A percentile compares a stretch with the other conserved stretches of the same genome.
These are phyloP conservation scores for Sterrhoptilus dennistouni DNA, from an alignment of 2,113 vertebrate species.

Conservation along the genomic window DNA sequence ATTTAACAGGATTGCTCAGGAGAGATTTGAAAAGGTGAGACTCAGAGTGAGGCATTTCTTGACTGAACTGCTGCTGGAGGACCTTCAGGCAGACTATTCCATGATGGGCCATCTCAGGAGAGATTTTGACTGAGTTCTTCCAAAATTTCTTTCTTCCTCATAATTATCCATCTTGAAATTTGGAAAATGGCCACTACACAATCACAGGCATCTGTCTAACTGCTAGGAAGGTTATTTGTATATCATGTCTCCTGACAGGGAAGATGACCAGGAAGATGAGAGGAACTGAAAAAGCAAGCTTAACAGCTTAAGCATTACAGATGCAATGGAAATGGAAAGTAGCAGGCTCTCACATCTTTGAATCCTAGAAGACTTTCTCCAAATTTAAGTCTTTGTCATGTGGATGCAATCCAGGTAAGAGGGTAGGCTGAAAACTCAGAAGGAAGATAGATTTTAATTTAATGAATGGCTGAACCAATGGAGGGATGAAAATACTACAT, in stretches of 20 bases:
- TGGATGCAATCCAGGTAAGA: not conserved
- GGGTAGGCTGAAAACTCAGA: not conserved
- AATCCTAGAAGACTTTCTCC: not conserved
- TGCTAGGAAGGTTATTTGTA: not conserved
- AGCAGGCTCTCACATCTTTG: not conserved
- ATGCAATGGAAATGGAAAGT: not conserved
- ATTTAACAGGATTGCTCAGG: not conserved
- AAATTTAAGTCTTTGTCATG: not conserved
- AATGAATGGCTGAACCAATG: not conserved
- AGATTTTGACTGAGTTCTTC: not conserved
- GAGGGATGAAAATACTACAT: not conserved
- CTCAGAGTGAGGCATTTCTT: not conserved
- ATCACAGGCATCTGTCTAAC: not conserved
- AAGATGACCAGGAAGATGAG: not conserved
- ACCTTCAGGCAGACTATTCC: not conserved
- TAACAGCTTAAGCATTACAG: not conserved
- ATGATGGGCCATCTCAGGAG: not conserved
- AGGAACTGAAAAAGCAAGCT: not conserved
- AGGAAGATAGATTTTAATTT: not conserved
- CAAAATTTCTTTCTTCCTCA: not conserved
- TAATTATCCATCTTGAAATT: not conserved
- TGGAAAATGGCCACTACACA: not conserved
- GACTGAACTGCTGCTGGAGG: not conserved
- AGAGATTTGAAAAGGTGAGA: not conserved
- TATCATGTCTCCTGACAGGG: not conserved